Conservation (phyloP, 2,888 invertebrate genomes). For the Atherix ibis region DNA sequence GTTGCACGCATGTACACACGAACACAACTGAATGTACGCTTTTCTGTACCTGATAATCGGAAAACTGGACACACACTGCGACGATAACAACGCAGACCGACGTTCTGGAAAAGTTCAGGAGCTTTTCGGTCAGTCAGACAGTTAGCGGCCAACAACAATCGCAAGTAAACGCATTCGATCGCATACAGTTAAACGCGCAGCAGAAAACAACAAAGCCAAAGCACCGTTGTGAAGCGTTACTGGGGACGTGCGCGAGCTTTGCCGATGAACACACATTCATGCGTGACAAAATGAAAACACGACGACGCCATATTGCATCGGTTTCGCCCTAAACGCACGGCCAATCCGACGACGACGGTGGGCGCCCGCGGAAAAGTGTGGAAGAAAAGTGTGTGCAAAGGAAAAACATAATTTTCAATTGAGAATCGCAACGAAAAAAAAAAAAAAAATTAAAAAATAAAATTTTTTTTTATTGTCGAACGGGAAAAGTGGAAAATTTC, state of each 20-base stretch:
- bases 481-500: conserved; percentile 2
- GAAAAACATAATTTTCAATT: background rate
- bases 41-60: too few species aligned
- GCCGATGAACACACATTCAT: conserved; percentile 4
- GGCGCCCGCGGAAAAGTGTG: conserved; percentile 11
- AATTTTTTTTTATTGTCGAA: background rate
- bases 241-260: background rate
- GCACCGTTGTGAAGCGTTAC: too few species aligned
- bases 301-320: conserved; percentile 13
- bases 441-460: background rate
- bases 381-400: conserved; percentile 6
- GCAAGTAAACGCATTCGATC: background rate
- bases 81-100: too few species aligned
- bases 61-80: too few species aligned
- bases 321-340: conserved; percentile 13
- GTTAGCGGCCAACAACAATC: too few species aligned
- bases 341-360: conserved; percentile 11
- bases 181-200: background rate
- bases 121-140: too few species aligned
- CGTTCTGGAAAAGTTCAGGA: too few species aligned
- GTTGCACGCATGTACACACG: too few species aligned
- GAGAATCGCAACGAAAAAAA: background rate
- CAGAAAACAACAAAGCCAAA: too few species aligned
- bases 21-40: too few species aligned
- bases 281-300: conserved; percentile 11